These are phyloP conservation scores for Parasteatoda lunata DNA, from an alignment of 2,888 invertebrate genomes.

Conservation along the genomic window DNA sequence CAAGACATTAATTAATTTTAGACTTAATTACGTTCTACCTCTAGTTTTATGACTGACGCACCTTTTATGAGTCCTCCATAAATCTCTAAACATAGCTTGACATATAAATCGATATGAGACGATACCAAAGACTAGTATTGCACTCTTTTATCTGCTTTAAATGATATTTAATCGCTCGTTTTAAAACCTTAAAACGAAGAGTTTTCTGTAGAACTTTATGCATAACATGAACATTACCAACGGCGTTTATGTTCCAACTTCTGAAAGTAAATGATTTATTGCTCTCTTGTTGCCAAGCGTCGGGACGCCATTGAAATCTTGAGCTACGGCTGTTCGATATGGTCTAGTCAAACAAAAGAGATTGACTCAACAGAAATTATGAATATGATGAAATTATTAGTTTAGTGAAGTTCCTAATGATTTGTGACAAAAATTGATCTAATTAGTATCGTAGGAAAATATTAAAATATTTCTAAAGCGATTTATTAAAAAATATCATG, in stretches of 20 bases:
- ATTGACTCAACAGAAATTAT: conserved; percentile 10
- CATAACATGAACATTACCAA: not conserved
- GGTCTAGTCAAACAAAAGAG: conserved; percentile 16
- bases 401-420: conserved; percentile 44
- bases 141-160: conserved; percentile 15
- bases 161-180: conserved; percentile 44
- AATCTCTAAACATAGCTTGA: not conserved
- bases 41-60: not conserved
- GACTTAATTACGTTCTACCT: not conserved
- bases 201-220: conserved; percentile 25
- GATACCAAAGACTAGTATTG: not conserved
- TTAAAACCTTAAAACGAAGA: conserved; percentile 21
- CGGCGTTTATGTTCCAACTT: conserved; percentile 4
- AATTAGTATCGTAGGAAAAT: not conserved
- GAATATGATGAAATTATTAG: conserved; percentile 29
- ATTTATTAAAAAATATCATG: no score
- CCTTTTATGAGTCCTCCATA: not conserved
- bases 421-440: conserved; percentile 28
- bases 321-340: not conserved
- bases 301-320: not conserved
- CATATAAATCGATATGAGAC: not conserved
- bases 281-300: not conserved
- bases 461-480: not conserved
- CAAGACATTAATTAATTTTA: not conserved
- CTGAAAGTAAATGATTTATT: conserved; percentile 26